Percentiles rank a stretch among this genome's conserved stretches.
phyloP scores from a whole-genome alignment of 2,113 vertebrate genomes.

The Aegotheles bennettii region DNA sequence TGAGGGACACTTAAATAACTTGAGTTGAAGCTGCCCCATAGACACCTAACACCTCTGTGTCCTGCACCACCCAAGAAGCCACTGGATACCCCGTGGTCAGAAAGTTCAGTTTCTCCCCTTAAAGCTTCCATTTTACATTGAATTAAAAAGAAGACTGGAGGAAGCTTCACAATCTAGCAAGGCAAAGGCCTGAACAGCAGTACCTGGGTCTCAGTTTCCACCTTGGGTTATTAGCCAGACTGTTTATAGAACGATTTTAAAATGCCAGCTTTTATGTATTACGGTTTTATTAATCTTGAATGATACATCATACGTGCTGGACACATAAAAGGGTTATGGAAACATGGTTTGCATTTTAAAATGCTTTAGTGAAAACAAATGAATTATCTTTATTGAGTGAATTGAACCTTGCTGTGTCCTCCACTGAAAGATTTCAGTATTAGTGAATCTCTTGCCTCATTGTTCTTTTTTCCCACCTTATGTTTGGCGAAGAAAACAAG shows the following conservation, averaged over 20 bases:
- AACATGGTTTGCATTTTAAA: constrained; percentile 45
- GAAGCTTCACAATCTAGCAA: neutral
- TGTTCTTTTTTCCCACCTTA: neutral
- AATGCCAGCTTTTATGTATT: constrained; percentile 34
- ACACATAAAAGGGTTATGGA: constrained; percentile 4
- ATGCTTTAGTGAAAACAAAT: constrained; percentile 39
- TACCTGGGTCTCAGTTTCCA: neutral
- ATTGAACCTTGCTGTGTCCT: constrained; percentile 51
- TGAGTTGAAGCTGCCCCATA: neutral
- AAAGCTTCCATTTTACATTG: neutral
- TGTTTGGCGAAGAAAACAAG: constrained; percentile 4
- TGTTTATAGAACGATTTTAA: constrained; percentile 18
- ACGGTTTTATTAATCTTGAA: constrained; percentile 23
- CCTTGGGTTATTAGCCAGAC: neutral
- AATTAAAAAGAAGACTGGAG: neutral
- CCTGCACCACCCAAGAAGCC: neutral
- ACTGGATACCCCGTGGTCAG: accelerated
- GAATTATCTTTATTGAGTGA: constrained; percentile 54
- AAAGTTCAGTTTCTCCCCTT: neutral
- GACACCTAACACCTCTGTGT: neutral
- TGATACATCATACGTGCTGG: neutral
- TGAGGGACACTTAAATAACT: neutral
- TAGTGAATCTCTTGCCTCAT: neutral
- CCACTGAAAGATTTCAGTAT: neutral
- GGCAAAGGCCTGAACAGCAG: neutral